These are phyloP conservation scores for Halcyon malimbica DNA, from an alignment of 2,113 vertebrate genomes.

Conservation along the genomic window DNA sequence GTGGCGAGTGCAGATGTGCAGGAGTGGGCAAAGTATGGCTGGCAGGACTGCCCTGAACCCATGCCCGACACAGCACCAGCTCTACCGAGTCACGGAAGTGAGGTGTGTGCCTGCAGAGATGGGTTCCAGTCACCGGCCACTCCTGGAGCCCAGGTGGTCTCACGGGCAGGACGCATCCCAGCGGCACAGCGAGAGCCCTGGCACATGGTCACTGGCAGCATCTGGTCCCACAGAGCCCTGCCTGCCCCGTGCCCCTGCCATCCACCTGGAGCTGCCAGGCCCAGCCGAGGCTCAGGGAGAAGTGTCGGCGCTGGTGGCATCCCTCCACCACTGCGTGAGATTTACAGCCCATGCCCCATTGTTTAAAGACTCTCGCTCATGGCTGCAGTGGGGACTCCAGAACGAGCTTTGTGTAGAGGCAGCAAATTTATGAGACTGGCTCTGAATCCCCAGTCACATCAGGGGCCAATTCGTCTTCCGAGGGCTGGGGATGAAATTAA, in stretches of 20 bases:
- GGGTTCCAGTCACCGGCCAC: accelerated
- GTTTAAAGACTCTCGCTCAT: neutral
- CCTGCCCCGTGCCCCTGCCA: neutral
- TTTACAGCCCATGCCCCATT: neutral
- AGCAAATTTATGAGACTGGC: slow-evolving; percentile 68
- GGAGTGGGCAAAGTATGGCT: neutral
- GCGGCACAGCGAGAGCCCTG: accelerated
- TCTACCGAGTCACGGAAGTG: neutral
- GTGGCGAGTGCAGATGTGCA: neutral
- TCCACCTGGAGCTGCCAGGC: neutral
- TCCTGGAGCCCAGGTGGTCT: neutral
- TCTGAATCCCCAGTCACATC: slow-evolving; percentile 57
- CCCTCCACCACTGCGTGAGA: accelerated
- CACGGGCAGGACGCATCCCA: neutral
- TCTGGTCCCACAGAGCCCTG: neutral
- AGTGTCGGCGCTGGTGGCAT: neutral
- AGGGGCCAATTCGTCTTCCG: slow-evolving; percentile 67
- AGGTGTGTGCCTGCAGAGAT: accelerated
- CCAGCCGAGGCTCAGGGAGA: neutral
- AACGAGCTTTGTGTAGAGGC: slow-evolving; percentile 30
- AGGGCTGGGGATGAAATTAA: slow-evolving; percentile 73
- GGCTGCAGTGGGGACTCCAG: neutral
- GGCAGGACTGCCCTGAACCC: neutral
- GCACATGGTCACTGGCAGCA: accelerated
- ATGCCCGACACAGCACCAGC: accelerated